Evolutionary conservation across 2,113 vertebrate species (phyloP).

Genomic region (Channa maculata): DNA sequence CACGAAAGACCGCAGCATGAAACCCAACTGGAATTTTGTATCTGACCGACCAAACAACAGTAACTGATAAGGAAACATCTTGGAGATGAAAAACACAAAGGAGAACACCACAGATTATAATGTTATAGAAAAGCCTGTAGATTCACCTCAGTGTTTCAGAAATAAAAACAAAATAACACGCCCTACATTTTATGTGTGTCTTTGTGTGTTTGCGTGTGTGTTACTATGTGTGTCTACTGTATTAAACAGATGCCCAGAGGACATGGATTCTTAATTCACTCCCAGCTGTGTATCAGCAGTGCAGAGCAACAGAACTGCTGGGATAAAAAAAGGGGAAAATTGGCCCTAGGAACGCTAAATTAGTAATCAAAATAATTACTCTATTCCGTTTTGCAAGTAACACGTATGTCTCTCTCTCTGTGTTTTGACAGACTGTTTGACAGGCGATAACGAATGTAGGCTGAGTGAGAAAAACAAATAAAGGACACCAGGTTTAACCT

Average conservation of each 20-base stretch:
- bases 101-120: too few species aligned
- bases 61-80: too few species aligned
- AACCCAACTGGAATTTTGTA: too few species aligned
- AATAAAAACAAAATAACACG: too few species aligned
- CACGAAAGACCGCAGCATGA: too few species aligned
- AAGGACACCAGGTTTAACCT: conserved; percentile 1
- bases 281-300: conserved; percentile 64
- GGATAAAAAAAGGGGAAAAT: conserved; percentile 38
- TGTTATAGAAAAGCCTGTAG: too few species aligned
- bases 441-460: conserved; percentile 25
- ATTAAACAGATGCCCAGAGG: conserved; percentile 57
- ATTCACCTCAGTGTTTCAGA: too few species aligned
- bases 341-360: conserved; percentile 48
- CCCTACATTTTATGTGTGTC: too few species aligned
- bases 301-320: conserved; percentile 48
- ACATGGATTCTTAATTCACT: conserved; percentile 66
- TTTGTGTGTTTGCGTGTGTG: too few species aligned
- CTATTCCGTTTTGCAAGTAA: conserved; percentile 34
- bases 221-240: conserved; percentile 40
- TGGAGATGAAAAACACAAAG: too few species aligned
- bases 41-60: too few species aligned
- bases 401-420: conserved; percentile 24
- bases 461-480: conserved; percentile 10
- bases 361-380: conserved; percentile 62
- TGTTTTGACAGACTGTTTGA: conserved; percentile 33